phyloP scores from a whole-genome alignment of 2,888 invertebrate genomes.

The Cerastoderma edule region DNA sequence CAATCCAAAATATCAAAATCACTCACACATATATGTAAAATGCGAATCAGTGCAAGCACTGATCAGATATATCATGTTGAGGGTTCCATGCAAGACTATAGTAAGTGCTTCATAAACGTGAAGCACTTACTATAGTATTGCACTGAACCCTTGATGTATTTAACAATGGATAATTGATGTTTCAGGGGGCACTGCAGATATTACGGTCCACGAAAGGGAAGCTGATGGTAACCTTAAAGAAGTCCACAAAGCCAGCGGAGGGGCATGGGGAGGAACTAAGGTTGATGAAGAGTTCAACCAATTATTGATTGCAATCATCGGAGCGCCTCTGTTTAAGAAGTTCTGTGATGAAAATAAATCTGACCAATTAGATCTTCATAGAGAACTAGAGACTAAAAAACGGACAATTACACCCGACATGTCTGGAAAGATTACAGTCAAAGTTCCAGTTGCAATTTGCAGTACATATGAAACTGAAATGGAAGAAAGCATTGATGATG shows the following conservation, averaged over 20 bases:
- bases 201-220: constrained; percentile 63
- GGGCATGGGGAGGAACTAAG: constrained; percentile 67
- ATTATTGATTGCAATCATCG: constrained; percentile 56
- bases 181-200: constrained; percentile 67
- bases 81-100: background rate
- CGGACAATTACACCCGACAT: constrained; percentile 53
- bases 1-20: background rate
- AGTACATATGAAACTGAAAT: constrained; percentile 40
- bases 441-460: constrained; percentile 35
- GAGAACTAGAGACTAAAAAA: constrained; percentile 66
- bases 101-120: background rate
- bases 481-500: constrained; percentile 38
- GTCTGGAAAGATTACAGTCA: constrained; percentile 54
- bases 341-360: constrained; percentile 50
- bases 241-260: constrained; percentile 64
- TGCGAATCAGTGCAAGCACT: background rate
- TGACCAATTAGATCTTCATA: constrained; percentile 58
- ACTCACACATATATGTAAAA: too few species aligned
- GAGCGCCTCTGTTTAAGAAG: constrained; percentile 45
- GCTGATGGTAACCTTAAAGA: constrained; percentile 58
- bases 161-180: background rate
- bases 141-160: background rate
- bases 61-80: background rate
- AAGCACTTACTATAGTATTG: background rate
- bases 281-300: constrained; percentile 65